Evolutionary conservation across 1,140 invertebrate species (phyloP).

Genomic region (Eurosta solidaginis): DNA sequence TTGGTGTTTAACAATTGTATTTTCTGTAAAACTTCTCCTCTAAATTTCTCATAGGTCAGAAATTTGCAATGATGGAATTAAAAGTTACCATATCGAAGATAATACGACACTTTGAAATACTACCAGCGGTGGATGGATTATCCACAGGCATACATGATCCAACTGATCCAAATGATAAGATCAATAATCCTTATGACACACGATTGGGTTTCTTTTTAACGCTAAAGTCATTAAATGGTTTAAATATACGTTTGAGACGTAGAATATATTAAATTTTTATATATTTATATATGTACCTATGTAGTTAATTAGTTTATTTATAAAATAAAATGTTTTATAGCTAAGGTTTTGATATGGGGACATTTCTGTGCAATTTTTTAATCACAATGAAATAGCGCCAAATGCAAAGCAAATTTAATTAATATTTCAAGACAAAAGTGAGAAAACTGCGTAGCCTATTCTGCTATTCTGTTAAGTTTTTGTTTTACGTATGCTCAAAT

Average conservation of each 20-base stretch:
- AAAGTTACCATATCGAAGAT: constrained; percentile 59
- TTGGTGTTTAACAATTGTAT: no score
- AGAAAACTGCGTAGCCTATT: constrained; percentile 34
- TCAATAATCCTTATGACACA: constrained; percentile 54
- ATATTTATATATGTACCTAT: no score
- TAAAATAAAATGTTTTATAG: no score
- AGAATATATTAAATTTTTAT: constrained; percentile 14
- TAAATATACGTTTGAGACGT: constrained; percentile 33
- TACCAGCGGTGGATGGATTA: constrained; percentile 37
- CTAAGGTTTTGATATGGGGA: no score
- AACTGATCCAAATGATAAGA: constrained; percentile 28
- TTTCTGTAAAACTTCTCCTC: neutral
- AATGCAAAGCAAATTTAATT: no score
- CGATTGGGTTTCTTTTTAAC: constrained; percentile 39
- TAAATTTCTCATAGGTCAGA: constrained; percentile 56
- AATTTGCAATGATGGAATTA: constrained; percentile 61
- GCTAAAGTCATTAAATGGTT: constrained; percentile 42
- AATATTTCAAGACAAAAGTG: no score
- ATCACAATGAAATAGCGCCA: no score
- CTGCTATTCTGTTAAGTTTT: constrained; percentile 40
- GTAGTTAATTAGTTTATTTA: no score
- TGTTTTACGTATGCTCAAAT: constrained; percentile 45
- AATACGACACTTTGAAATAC: constrained; percentile 52
- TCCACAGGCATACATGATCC: constrained; percentile 41
- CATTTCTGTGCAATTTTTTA: constrained; percentile 27